Conservation (phyloP, 2,888 invertebrate genomes). For the Tinea trinotella region DNA sequence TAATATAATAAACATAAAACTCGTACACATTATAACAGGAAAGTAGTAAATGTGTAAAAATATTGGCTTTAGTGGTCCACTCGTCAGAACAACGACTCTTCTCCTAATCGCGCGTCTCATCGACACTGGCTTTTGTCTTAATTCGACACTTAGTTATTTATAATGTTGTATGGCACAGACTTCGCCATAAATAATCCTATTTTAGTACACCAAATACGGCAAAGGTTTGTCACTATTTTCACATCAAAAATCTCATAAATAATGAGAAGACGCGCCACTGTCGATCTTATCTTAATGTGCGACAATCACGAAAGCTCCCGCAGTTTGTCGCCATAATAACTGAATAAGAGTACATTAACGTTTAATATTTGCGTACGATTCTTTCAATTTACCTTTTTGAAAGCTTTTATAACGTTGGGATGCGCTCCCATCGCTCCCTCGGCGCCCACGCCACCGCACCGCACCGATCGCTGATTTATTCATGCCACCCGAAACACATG, state of each 20-base stretch:
- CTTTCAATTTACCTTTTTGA: conserved; percentile 60
- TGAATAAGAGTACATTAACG: conserved; percentile 66
- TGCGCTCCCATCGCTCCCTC: conserved; percentile 33
- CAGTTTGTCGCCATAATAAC: conserved; percentile 48
- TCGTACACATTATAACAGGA: conserved; percentile 37
- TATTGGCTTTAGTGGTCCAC: conserved; percentile 51
- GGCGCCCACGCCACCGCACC: conserved; percentile 49
- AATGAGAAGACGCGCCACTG: conserved; percentile 50
- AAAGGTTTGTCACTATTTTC: conserved; percentile 36
- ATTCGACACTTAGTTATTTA: conserved; percentile 63
- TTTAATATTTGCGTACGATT: conserved; percentile 64
- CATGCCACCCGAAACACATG: conserved; percentile 66
- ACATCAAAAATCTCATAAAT: conserved; percentile 70
- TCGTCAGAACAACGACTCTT: conserved; percentile 54
- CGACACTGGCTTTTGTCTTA: conserved; percentile 63
- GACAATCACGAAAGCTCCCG: background rate
- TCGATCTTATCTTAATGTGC: conserved; percentile 47
- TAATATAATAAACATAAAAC: too few species aligned
- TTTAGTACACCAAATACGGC: conserved; percentile 38
- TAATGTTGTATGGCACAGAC: conserved; percentile 40
- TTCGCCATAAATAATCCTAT: conserved; percentile 61
- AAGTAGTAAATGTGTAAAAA: conserved; percentile 54
- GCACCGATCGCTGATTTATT: conserved; percentile 64
- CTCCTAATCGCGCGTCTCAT: conserved; percentile 54
- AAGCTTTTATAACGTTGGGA: conserved; percentile 60